Percentiles rank a stretch among this genome's conserved stretches.
Evolutionary conservation across 2,113 vertebrate genomes (phyloP).

Genomic region (Addax nasomaculatus): DNA sequence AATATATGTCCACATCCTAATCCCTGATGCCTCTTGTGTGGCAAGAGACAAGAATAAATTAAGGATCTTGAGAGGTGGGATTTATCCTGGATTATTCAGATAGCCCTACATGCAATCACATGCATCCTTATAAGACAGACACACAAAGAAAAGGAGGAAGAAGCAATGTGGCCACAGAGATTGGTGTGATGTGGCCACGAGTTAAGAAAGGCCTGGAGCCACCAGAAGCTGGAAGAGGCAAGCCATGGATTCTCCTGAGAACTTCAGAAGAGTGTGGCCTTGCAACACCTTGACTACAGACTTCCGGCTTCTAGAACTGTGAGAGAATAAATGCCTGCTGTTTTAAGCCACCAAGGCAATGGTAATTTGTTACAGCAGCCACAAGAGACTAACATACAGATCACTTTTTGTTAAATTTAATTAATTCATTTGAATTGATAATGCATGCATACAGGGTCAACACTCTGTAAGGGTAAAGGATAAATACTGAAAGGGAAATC

Average conservation of each 20-base stretch:
- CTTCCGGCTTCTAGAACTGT: background rate
- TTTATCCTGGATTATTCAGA: background rate
- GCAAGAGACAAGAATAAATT: background rate
- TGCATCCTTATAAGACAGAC: background rate
- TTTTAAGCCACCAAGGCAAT: background rate
- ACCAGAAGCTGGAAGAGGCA: background rate
- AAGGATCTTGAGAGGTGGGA: background rate
- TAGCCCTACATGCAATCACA: background rate
- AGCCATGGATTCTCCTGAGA: background rate
- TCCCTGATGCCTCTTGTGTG: background rate
- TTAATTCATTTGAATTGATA: background rate
- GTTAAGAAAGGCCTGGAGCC: background rate
- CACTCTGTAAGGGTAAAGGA: background rate
- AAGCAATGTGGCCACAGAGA: background rate
- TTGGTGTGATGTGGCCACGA: background rate
- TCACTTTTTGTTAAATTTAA: background rate
- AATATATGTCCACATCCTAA: background rate
- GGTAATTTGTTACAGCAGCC: background rate
- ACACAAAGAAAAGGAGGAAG: background rate
- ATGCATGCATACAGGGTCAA: background rate
- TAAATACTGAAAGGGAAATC: background rate
- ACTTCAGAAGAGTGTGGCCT: background rate
- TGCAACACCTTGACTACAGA: background rate
- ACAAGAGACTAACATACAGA: background rate
- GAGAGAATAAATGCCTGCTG: background rate